Conservation (phyloP, 2,888 invertebrate species). For the Pardosa pseudoannulata region DNA sequence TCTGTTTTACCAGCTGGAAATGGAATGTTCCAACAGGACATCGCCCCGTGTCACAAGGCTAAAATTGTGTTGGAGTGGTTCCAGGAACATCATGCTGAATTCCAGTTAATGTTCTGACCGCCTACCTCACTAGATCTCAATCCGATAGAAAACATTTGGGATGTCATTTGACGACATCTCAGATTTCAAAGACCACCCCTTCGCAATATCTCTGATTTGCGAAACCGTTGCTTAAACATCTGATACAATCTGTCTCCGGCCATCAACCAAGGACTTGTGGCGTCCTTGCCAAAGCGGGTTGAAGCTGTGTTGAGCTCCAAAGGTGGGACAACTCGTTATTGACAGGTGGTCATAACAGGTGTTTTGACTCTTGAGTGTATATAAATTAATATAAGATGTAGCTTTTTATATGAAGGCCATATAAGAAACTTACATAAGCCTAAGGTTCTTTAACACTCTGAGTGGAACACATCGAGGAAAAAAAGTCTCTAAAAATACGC, state of each 20-base stretch:
- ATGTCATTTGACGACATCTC: background rate
- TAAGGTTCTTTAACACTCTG: too few species aligned
- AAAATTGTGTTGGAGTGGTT: slow-evolving; percentile 7
- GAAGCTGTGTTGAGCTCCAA: background rate
- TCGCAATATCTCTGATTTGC: background rate
- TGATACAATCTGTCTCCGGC: slow-evolving; percentile 1
- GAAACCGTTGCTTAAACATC: slow-evolving; percentile 1
- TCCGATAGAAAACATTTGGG: slow-evolving; percentile 8
- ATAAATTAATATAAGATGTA: too few species aligned
- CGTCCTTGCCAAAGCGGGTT: background rate
- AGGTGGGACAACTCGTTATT: too few species aligned
- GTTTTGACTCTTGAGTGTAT: too few species aligned
- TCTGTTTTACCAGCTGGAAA: too few species aligned
- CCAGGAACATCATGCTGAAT: background rate
- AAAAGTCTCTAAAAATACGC: too few species aligned
- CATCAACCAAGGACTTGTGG: background rate
- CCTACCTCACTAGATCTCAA: background rate
- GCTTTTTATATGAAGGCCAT: too few species aligned
- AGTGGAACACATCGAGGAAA: too few species aligned
- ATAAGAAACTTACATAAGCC: too few species aligned
- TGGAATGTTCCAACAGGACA: too few species aligned
- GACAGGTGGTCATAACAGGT: too few species aligned
- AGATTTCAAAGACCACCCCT: background rate
- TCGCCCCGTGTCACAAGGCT: too few species aligned
- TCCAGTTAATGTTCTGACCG: slow-evolving; percentile 2